Conservation (phyloP, 2,113 vertebrate genomes). For the Peucedramus taeniatus region DNA sequence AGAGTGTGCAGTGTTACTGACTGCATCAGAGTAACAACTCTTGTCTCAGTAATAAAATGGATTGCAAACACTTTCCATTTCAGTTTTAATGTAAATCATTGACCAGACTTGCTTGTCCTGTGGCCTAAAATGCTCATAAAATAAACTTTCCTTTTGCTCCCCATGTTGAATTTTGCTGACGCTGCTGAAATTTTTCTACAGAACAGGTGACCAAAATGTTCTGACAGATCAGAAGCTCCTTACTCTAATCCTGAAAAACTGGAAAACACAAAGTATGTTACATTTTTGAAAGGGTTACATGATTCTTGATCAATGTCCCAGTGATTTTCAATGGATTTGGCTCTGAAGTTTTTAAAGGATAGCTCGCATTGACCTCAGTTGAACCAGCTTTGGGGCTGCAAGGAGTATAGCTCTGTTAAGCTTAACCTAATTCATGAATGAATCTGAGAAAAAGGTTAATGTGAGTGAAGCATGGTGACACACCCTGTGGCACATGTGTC, state of each 20-base stretch:
- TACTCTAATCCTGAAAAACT: background rate
- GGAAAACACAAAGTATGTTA: background rate
- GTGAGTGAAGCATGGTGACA: background rate
- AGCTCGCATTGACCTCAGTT: background rate
- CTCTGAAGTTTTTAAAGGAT: background rate
- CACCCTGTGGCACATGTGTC: background rate
- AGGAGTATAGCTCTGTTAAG: background rate
- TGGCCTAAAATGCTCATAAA: background rate
- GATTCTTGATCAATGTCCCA: background rate
- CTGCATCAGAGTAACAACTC: background rate
- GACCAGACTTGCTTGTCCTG: background rate
- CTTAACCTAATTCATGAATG: background rate
- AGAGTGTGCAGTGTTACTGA: background rate
- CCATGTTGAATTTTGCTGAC: background rate
- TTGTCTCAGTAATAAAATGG: background rate
- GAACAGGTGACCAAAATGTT: background rate
- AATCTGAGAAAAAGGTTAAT: background rate
- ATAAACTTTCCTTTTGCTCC: accelerated
- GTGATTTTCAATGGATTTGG: background rate
- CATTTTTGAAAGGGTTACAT: background rate
- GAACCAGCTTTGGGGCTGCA: background rate
- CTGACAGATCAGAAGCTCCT: background rate
- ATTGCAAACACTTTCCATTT: background rate
- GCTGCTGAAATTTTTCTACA: background rate
- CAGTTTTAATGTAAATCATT: background rate